These are phyloP conservation scores for Parazoanthus darwini DNA, from an alignment of 92 coral and sea anemone genomes.

Conservation along the genomic window DNA sequence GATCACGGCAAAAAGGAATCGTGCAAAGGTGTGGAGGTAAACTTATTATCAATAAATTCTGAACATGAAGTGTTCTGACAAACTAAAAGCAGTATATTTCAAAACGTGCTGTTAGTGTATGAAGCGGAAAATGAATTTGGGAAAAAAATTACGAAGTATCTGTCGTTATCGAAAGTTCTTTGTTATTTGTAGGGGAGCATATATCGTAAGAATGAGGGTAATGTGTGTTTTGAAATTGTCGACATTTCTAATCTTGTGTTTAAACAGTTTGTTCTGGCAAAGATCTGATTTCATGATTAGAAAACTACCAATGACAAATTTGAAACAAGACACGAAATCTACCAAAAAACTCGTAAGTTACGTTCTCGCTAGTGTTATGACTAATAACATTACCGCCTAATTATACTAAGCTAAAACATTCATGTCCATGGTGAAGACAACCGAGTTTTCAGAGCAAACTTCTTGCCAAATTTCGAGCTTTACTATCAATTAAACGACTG, in stretches of 20 bases:
- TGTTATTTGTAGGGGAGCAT: neutral
- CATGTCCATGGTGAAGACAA: neutral
- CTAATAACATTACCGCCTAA: constrained; percentile 5
- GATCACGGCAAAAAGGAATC: neutral
- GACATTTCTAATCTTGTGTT: neutral
- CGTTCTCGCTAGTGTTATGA: neutral
- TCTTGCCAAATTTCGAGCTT: neutral
- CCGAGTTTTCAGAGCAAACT: neutral
- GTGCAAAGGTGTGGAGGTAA: neutral
- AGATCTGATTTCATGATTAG: constrained; percentile 10
- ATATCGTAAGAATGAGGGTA: neutral
- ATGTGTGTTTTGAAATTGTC: neutral
- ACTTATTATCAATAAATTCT: neutral
- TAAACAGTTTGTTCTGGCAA: constrained; percentile 22
- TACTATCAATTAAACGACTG: neutral
- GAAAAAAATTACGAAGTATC: neutral
- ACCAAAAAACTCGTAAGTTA: neutral
- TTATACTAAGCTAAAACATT: neutral
- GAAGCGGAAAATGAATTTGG: neutral
- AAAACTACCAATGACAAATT: neutral
- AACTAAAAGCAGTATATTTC: neutral
- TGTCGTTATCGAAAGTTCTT: neutral
- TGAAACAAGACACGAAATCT: constrained; percentile 20
- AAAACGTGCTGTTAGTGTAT: neutral
- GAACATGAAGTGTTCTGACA: too few species aligned